Evolutionary conservation across 1,140 invertebrate genomes (phyloP), one percentile per base, ranked within the genome.

Genomic region (Periplaneta americana): DNA sequence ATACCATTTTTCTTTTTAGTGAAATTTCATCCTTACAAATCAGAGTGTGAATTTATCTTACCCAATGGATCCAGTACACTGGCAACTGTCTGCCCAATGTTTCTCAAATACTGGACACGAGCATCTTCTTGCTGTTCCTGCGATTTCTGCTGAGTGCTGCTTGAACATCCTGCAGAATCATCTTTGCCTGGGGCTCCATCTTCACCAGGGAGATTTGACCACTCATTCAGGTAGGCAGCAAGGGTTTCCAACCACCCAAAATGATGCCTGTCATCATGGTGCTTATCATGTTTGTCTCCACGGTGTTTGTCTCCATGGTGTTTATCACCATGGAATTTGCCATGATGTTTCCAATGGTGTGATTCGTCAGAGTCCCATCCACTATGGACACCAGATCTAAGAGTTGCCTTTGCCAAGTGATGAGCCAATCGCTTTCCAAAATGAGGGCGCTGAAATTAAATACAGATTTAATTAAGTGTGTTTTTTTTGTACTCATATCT

Each of bases 61-160:
- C 81, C 81, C 34, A 81, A 37, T 13, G 81, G 81, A 48, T 81
- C 81, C 74, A 81, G 34, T 33, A 81, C 31, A 31, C 22, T 36
- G 36, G 81, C 81, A 3, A 81, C 76, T 6, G 81, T 75, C 33
- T 78, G 34, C 22, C 75, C 75, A 17, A 81, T 57, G 17, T 74
- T 74, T 37, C 34, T n/a, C 32, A 80, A 36, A 31, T 80, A 80
- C 28, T 80, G 34, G 4, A 78, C 28, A 15, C 28, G 34, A 8
- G 15, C 76, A 28, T 78, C 76, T 34, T 33, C 48, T 11, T 15
- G 35, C 35, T 39, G 35, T 32, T 34, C 34, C 35, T 34, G 31
- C n/a, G 32, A 15, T 75, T 34, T 33, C 6, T 34, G 75, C 34
- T 75, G 13, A 17, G 18, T 79, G 33, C 31, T 66, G 13, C 31